Evolutionary conservation across 2,797 vertebrate species (phyloP).

Genomic region (Euthynnus affinis): DNA sequence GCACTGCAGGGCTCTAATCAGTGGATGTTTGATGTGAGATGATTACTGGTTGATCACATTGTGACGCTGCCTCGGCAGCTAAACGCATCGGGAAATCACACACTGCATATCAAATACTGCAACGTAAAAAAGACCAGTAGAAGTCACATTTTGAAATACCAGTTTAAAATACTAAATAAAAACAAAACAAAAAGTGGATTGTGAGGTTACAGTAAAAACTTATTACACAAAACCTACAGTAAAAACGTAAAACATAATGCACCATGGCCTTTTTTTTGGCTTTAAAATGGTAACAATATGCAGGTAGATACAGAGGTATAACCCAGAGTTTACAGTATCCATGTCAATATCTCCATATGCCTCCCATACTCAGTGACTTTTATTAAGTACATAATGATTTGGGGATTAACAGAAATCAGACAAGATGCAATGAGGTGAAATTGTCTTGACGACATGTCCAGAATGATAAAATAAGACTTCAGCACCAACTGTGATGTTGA

Average conservation of each 20-base stretch:
- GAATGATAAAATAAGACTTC: constrained; percentile 28
- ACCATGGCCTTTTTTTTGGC: too few species aligned
- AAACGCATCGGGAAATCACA: not conserved
- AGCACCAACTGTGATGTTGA: constrained; percentile 2
- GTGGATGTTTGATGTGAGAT: not conserved
- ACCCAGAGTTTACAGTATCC: not conserved
- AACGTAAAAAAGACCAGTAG: too few species aligned
- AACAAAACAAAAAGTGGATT: too few species aligned
- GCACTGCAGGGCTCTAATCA: not conserved
- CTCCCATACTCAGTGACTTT: not conserved
- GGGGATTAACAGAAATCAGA: constrained; percentile 35
- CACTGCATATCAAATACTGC: not conserved
- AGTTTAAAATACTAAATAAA: not conserved
- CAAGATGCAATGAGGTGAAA: constrained; percentile 38
- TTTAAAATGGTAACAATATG: not conserved
- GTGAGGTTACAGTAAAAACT: too few species aligned
- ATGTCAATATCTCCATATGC: not conserved
- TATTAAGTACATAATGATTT: not conserved
- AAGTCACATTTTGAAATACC: not conserved
- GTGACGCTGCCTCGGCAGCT: not conserved
- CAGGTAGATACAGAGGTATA: not conserved
- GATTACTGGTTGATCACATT: too few species aligned
- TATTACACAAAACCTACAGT: too few species aligned
- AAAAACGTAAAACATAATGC: not conserved
- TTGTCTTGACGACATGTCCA: constrained; percentile 6